A percentile compares a stretch with the other conserved stretches of the same genome.
These are phyloP conservation scores for Pipistrellus pygmaeus DNA, from an alignment of 2,797 vertebrate genomes.

Conservation along the genomic window DNA sequence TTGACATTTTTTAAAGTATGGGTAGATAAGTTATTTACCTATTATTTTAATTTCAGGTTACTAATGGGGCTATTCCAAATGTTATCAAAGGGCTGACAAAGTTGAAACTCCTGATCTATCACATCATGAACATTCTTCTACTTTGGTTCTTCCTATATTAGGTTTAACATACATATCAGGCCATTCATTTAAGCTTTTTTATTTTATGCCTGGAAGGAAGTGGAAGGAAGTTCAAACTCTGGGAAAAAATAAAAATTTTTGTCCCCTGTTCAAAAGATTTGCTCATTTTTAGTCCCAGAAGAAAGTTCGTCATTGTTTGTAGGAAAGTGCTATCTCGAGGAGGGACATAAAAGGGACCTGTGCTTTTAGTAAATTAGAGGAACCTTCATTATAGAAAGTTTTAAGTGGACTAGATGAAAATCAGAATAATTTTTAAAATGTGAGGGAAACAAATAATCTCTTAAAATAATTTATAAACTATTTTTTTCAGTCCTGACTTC, in stretches of 20 bases:
- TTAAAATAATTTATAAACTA: slow-evolving; percentile 18
- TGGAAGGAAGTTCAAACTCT: not conserved
- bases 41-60: not conserved
- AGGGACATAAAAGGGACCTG: not conserved
- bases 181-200: not conserved
- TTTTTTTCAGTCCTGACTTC: not conserved
- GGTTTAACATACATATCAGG: not conserved
- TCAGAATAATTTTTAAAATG: not conserved
- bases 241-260: not conserved
- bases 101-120: not conserved
- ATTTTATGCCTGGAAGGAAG: not conserved
- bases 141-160: not conserved
- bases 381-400: not conserved
- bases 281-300: not conserved
- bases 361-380: not conserved
- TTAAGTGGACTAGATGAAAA: not conserved
- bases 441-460: not conserved
- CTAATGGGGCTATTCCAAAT: not conserved
- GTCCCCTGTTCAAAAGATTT: not conserved
- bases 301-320: not conserved
- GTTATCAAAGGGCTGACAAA: not conserved
- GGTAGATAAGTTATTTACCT: not conserved
- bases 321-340: not conserved
- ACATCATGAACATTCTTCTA: not conserved
- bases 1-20: not conserved